Evolutionary conservation across 2,888 invertebrate genomes (phyloP).

Genomic region (Watsonalla binaria): DNA sequence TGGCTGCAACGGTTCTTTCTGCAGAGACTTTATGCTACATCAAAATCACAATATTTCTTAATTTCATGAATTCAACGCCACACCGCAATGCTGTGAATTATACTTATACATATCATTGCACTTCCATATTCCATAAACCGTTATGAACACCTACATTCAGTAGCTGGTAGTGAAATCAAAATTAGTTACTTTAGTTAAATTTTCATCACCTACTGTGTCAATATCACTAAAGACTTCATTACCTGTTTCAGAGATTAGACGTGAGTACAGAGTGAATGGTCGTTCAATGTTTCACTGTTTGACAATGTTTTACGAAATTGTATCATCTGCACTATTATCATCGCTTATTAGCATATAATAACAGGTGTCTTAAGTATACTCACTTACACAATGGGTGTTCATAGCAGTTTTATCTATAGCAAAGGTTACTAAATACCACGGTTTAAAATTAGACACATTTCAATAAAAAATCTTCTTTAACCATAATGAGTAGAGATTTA

Average conservation of each 20-base stretch:
- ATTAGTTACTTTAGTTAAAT: not conserved
- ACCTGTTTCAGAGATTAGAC: slow-evolving; percentile 78
- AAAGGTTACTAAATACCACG: slow-evolving; percentile 41
- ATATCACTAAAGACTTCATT: slow-evolving; percentile 58
- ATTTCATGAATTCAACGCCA: not conserved
- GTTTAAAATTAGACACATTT: too few species aligned
- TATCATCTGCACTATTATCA: slow-evolving; percentile 47
- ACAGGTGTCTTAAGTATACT: slow-evolving; percentile 33
- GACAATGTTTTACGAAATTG: slow-evolving; percentile 34
- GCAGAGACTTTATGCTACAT: not conserved
- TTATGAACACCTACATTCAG: slow-evolving; percentile 63
- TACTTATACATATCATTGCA: slow-evolving; percentile 1
- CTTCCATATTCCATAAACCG: slow-evolving; percentile 33
- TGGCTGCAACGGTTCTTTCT: too few species aligned
- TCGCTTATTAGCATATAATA: slow-evolving; percentile 42
- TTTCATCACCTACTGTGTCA: slow-evolving; percentile 16
- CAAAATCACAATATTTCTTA: not conserved
- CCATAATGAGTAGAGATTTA: too few species aligned
- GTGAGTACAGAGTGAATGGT: slow-evolving; percentile 73
- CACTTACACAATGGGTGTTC: slow-evolving; percentile 58
- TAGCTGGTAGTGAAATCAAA: slow-evolving; percentile 7
- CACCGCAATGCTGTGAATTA: not conserved
- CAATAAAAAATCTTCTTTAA: too few species aligned
- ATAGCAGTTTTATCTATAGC: slow-evolving; percentile 66
- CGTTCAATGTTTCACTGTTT: slow-evolving; percentile 65